Evolutionary conservation across 2,113 vertebrate genomes (phyloP).

Genomic region (Tragelaphus strepsiceros): DNA sequence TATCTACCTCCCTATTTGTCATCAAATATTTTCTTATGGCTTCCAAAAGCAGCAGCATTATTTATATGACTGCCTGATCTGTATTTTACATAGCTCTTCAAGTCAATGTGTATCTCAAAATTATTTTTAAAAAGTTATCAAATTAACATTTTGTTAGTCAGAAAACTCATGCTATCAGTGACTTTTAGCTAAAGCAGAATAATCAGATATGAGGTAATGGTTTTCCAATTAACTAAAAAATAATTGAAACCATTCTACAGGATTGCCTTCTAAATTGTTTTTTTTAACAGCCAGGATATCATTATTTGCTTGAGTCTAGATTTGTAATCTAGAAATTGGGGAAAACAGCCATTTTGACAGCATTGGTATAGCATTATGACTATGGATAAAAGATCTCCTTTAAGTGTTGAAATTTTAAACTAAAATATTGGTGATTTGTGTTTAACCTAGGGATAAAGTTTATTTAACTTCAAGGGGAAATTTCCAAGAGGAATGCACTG

Average conservation of each 20-base stretch:
- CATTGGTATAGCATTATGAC: background rate
- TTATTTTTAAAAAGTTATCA: background rate
- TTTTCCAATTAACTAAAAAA: background rate
- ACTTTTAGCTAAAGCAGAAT: background rate
- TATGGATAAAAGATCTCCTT: background rate
- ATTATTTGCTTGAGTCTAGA: background rate
- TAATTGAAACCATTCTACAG: background rate
- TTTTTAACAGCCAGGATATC: background rate
- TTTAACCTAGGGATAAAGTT: background rate
- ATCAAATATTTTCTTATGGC: background rate
- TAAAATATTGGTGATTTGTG: background rate
- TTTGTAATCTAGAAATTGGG: background rate
- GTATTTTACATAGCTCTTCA: background rate
- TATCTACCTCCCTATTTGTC: background rate
- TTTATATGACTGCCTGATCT: background rate
- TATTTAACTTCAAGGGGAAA: slow-evolving; percentile 9
- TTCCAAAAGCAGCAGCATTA: background rate
- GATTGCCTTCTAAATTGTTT: background rate
- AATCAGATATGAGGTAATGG: background rate
- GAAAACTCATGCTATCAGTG: background rate
- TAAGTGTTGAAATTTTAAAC: background rate
- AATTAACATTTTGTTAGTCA: background rate
- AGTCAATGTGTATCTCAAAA: background rate
- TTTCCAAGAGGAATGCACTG: background rate
- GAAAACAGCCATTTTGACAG: background rate